Evolutionary conservation across 2,797 vertebrate genomes (phyloP), one percentile per base, ranked within the genome.

Genomic region (Oreochromis grahami): DNA sequence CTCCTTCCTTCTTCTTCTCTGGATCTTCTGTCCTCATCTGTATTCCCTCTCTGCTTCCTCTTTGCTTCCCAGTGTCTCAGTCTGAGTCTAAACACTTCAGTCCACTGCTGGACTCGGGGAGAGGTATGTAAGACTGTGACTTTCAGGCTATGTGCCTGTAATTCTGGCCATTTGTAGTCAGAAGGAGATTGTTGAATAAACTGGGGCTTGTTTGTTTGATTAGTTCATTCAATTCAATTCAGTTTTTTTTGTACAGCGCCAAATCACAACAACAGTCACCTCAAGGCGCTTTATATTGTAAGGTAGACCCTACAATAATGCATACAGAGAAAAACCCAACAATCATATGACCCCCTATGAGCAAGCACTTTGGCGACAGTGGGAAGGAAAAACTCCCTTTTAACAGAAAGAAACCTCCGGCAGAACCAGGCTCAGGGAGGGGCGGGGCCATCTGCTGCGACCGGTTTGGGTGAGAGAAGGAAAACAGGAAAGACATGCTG

Each of bases 51-150:
- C 68, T 84, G 52, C 85, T 86, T 86, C 84, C 34, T 82, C 55
- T 88, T 50, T 83, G 85, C 86, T 91, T 82, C 17, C 15, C 89
- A 95, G 95, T 91, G 10, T 90, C 89, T 91, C 89, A 83, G 3
- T 76, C 89, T 89, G 94, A 95, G 77, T 81, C 82, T 24, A 96
- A 95, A 86, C 91, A 88, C 6, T 83, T 80, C 84, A 95, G 92
- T 87, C 93, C 93, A 8, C 87, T 84, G 76, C 70, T 93, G 89
- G 94, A 93, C 88, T 91, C 88, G 29, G 89, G 87, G 51, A 93
- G 85, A 95, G 94, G 94, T 96, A 94, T 19, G 92, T 93, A 85
- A 77, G 34, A 32, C 17, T n/a, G 8, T 45, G 14, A 50, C 34
- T 78, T 45, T 26, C 3, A 32, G 34, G 11, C 29, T 34, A 7